Base-by-base conservation (phyloP, 1,140 invertebrate genomes). In the Spodoptera frugiperda region DNA sequence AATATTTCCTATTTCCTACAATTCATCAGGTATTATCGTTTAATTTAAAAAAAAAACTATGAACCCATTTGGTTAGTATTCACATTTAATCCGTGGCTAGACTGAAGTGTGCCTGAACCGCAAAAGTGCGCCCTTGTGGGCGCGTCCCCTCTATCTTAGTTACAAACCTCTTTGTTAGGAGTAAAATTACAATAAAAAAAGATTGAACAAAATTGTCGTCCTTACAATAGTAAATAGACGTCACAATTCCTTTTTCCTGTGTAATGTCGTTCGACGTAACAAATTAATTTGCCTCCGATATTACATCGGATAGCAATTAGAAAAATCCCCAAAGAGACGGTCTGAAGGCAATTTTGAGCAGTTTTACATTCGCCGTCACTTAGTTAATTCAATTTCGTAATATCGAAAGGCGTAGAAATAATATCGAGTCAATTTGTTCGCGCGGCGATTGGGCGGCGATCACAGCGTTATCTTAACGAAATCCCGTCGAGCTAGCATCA, bases 381-480 rank as follows among this genome's bases (percentile, higher is more conserved):
- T 15, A 33, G 12, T 61, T 44, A 54, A 70, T 53, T 54, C 21
- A 71, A 54, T 54, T 71, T 55, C 8, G 39, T 48, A 25, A 71
- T 55, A 71, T 57, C 39, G 51, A 44, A 39, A 71, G 53, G 33
- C 53, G 51, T 55, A 54, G 30, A 71, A 55, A 54, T 71, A 71
- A 71, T 55, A 57, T 55, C 17, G 51, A 46, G 30, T 25, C 53
- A 71, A 71, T 71, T 71, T 57, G 68, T 71, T 53, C 17, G 68
- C 15, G 68, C 51, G 53, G 30, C 33, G 68, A 71, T 53, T 12
- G 68, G 33, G 68, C 33, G 53, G 30, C 33, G 68, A 71, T 71
- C 68, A 46, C 14, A 12, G 39, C 53, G 15, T 71, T 71, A 71
- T 71, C 68, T 71, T 55, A 71, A 71, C 53, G 33, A 71, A 71